Base-by-base conservation (phyloP, 2,888 invertebrate genomes). In the Horisme vitalbata region DNA sequence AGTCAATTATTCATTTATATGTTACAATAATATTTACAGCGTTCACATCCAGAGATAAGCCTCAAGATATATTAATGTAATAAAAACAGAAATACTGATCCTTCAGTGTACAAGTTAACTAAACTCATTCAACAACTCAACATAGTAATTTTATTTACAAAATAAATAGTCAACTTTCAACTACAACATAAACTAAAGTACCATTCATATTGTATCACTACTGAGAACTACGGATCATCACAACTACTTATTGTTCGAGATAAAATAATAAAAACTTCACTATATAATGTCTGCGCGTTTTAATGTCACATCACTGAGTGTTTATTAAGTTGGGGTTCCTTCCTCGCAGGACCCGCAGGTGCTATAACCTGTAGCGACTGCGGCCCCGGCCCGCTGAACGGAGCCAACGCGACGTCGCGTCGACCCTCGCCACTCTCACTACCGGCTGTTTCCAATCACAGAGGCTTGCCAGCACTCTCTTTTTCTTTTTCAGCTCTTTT, bases 371-470 rank as follows among this genome's bases (percentile, higher is more conserved):
- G 57, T 45, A 43, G 12, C 71, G 57, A 52, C 30, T 37, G 55
- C 51, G 66, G n/a, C 45, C 69, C 48, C 55, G 68, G 26, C 49
- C 82, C 1, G 83, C 80, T 0, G 85, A 85, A 31, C 84, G 79
- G 49, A 85, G 71, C 0, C 81, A 61, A 0, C 84, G 69, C 20
- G 79, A 74, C 9, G 72, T 75, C 13, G 55, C 55, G 53, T 93
- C 93, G 59, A 93, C 91, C 55, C 93, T 92, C 68, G 93, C 92
- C 57, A 94, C 93, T 7, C 93, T 86, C 59, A 94, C 93, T 48
- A 92, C 92, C 0, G 93, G 93, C 71, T 93, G 93, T 67, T 92
- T 85, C 67, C 91, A 91, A 48, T 68, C 70, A 46, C 76, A 73
- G 33, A 82, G 57, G 6, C 77, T 76, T 21, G 72, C 75, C 53